Conservation (phyloP, 1,140 invertebrate species). For the Diachasmimorpha longicaudata region DNA sequence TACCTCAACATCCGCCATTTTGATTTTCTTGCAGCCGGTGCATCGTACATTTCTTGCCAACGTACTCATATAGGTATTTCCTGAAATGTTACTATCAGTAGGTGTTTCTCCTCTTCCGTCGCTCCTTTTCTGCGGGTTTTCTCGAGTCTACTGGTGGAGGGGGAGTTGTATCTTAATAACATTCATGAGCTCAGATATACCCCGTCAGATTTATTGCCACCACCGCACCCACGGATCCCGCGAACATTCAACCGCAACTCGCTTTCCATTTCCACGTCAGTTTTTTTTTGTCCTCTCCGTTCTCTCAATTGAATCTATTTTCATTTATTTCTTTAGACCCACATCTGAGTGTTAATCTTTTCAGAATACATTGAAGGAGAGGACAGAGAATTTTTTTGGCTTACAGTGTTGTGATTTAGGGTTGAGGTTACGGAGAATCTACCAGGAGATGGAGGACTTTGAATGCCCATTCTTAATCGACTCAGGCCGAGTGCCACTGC, state of each 20-base stretch:
- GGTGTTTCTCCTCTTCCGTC: background rate
- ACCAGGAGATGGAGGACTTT: too few relatives aligned
- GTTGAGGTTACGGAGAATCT: too few relatives aligned
- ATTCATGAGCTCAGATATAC: constrained; percentile 65
- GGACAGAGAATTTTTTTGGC: too few relatives aligned
- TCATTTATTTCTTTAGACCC: background rate
- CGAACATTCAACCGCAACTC: constrained; percentile 43
- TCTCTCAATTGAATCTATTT: background rate
- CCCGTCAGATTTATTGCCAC: constrained; percentile 60
- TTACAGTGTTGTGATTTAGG: too few relatives aligned
- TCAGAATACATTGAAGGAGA: background rate
- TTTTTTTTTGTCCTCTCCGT: background rate
- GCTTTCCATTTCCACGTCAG: constrained; percentile 27
- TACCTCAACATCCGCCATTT: background rate
- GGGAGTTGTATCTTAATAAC: constrained; percentile 65
- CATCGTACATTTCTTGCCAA: background rate
- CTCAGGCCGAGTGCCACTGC: too few relatives aligned
- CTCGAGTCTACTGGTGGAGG: constrained; percentile 27
- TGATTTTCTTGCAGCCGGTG: background rate
- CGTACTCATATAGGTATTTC: background rate
- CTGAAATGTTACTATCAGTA: background rate
- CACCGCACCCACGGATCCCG: constrained; percentile 53
- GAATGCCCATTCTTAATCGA: too few relatives aligned
- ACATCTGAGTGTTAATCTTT: background rate
- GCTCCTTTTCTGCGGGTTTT: constrained; percentile 4